phyloP scores from a whole-genome alignment of 2,888 invertebrate genomes.

The Orthosia gracilis region DNA sequence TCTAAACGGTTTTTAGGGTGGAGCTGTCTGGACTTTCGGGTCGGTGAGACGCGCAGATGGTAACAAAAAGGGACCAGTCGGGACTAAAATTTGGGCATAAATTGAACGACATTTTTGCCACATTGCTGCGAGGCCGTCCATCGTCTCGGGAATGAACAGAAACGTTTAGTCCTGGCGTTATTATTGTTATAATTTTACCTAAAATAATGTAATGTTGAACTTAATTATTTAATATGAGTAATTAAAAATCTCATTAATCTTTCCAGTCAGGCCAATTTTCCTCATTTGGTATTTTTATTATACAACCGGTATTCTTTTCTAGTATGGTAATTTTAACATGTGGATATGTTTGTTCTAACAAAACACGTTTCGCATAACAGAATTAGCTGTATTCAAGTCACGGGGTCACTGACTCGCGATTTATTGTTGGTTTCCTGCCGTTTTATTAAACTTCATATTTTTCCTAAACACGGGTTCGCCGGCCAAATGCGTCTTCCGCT shows the following conservation, averaged over 20 bases:
- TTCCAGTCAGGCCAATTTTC: slow-evolving; percentile 14
- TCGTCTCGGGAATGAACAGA: slow-evolving; percentile 76
- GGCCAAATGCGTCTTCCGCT: slow-evolving; percentile 74
- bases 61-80: slow-evolving; percentile 89
- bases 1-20: slow-evolving; percentile 90
- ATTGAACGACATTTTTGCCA: slow-evolving; percentile 90
- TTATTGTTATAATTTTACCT: slow-evolving; percentile 55
- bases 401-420: slow-evolving; percentile 86
- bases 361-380: slow-evolving; percentile 80
- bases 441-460: slow-evolving; percentile 82
- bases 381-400: slow-evolving; percentile 84
- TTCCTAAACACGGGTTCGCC: slow-evolving; percentile 73
- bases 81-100: slow-evolving; percentile 89
- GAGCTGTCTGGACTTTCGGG: slow-evolving; percentile 90
- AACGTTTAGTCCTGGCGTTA: slow-evolving; percentile 64
- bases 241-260: slow-evolving; percentile 45
- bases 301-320: slow-evolving; percentile 42
- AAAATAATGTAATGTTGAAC: slow-evolving; percentile 36
- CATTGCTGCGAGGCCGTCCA: slow-evolving; percentile 79
- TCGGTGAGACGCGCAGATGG: slow-evolving; percentile 88
- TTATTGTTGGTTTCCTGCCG: slow-evolving; percentile 86
- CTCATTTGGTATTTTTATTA: slow-evolving; percentile 33
- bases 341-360: slow-evolving; percentile 59
- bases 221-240: slow-evolving; percentile 33
- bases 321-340: slow-evolving; percentile 55